Evolutionary conservation across 2,888 invertebrate species (phyloP).

Genomic region (Plusia festucae): DNA sequence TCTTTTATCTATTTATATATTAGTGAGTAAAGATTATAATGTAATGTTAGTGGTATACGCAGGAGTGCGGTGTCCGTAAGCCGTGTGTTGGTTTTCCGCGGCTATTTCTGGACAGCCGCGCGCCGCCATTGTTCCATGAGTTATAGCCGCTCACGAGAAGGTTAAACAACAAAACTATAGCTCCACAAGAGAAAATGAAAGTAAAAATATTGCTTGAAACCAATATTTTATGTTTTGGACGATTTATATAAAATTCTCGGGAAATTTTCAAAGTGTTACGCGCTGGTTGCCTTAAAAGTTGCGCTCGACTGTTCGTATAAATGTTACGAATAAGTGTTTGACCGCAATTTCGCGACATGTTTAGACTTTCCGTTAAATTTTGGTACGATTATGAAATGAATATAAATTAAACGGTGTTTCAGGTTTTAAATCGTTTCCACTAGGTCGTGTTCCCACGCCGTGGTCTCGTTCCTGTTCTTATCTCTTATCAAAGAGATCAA

Average conservation of each 20-base stretch:
- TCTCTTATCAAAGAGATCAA: neutral
- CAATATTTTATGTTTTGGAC: conserved; percentile 69
- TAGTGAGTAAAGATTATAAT: conserved; percentile 36
- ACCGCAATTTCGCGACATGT: conserved; percentile 54
- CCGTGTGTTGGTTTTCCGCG: conserved; percentile 78
- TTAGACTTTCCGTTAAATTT: conserved; percentile 49
- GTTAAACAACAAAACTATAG: conserved; percentile 78
- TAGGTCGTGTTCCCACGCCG: neutral
- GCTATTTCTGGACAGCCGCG: conserved; percentile 80
- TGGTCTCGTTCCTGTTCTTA: neutral
- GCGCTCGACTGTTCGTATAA: conserved; percentile 33
- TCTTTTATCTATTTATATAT: conserved; percentile 26
- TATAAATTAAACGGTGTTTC: conserved; percentile 28
- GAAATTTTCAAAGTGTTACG: conserved; percentile 55
- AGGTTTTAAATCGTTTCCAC: conserved; percentile 38
- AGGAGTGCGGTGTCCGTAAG: conserved; percentile 67
- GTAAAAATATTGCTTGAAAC: conserved; percentile 67
- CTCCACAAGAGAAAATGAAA: conserved; percentile 68
- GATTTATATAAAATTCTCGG: conserved; percentile 63
- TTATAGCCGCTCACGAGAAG: conserved; percentile 76
- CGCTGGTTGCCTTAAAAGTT: conserved; percentile 33
- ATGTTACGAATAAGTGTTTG: conserved; percentile 55
- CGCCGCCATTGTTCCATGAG: conserved; percentile 82
- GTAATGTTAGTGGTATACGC: conserved; percentile 37
- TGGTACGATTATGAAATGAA: conserved; percentile 39